Conservation (phyloP, 2,888 invertebrate species). For the Trachelus stipa region DNA sequence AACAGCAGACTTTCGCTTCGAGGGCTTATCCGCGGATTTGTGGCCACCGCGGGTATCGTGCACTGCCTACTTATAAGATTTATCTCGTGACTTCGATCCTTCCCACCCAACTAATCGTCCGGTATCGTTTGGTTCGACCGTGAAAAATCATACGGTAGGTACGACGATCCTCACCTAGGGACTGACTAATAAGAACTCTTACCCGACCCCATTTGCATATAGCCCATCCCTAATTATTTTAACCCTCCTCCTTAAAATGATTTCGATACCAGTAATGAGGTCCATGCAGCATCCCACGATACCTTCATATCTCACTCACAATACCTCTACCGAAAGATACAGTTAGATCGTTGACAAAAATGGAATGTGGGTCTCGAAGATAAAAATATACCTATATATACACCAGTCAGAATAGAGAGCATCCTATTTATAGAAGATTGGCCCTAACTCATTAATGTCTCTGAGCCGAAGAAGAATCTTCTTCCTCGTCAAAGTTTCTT, state of each 20-base stretch:
- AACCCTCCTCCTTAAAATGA: background rate
- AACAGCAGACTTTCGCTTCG: constrained; percentile 50
- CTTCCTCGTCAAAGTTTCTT: constrained; percentile 61
- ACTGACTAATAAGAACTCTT: background rate
- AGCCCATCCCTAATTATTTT: background rate
- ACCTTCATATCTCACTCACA: background rate
- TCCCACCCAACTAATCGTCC: background rate
- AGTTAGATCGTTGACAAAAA: background rate
- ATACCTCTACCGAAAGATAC: background rate
- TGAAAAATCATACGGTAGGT: background rate
- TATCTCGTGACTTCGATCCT: constrained; percentile 47
- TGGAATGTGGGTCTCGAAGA: background rate
- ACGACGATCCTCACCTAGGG: background rate
- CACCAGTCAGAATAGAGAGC: background rate
- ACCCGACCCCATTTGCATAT: background rate
- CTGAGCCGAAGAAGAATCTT: constrained; percentile 43
- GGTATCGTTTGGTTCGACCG: background rate
- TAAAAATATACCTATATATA: background rate
- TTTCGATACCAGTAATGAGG: background rate
- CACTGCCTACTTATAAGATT: constrained; percentile 64
- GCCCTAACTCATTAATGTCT: constrained; percentile 34
- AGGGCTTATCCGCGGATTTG: constrained; percentile 63
- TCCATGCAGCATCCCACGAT: too few relatives aligned
- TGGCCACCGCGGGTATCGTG: constrained; percentile 58
- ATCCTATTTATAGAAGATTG: constrained; percentile 33